Base-by-base conservation (phyloP, 2,888 invertebrate species). In the Idaea biselata region DNA sequence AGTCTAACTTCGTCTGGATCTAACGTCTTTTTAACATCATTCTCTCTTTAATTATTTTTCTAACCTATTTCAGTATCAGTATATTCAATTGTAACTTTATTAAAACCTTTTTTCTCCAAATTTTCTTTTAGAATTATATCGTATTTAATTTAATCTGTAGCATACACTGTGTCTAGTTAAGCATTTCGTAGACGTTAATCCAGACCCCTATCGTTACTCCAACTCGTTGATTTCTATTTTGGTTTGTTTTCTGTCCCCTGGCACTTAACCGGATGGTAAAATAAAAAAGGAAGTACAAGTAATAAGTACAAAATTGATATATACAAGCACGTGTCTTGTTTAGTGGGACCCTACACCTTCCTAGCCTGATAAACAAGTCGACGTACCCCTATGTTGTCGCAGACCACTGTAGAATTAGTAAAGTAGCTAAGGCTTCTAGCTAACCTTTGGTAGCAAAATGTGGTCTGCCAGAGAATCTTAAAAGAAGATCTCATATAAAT, bases 271-370 rank as follows among this genome's bases (percentile, higher is more conserved):
- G 91, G 88, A 88, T 80, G 83, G 80, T 82, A 81, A 78, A 77
- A 81, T 71, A 70, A 71, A 78, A 76, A 90, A 91, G 91, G 91
- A 91, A 91, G 91, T 91, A 91, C 91, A 91, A 91, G 91, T 91
- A 91, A 91, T 89, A 82, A 89, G 86, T 90, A 86, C 81, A 89
- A 80, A 87, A 84, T 88, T 89, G 85, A 85, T 89, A 84, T 85
- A 83, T 83, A 79, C 84, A 83, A 83, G 91, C 91, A 91, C 91
- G 90, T 89, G 91, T 88, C 88, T 89, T 90, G 89, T 87, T 83
- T 91, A 91, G 89, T 82, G 77, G 85, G 88, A 88, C 87, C 85
- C 82, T 78, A 83, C 84, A 86, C 86, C 77, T 80, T 80, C 86
- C 86, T 81, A 82, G 86, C 86, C 84, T 83, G 81, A 81, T 71